Conservation (phyloP, 2,797 vertebrate species). For the Lepilemur septentrionalis region DNA sequence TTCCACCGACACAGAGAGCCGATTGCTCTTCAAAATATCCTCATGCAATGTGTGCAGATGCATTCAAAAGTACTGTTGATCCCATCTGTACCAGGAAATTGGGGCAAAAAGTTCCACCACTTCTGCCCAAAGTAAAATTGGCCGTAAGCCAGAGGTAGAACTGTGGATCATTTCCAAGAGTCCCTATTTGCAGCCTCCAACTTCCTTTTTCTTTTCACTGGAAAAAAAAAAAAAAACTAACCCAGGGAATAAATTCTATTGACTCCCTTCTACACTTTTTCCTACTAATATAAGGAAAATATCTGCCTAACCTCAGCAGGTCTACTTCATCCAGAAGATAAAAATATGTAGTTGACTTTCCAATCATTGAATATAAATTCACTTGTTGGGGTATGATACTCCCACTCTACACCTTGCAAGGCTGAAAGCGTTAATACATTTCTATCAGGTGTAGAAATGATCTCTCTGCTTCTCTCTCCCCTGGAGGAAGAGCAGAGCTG, state of each 20-base stretch:
- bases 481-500: not conserved
- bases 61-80: conserved; percentile 22
- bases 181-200: conserved; percentile 16
- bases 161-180: conserved; percentile 23
- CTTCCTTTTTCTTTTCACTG: not conserved
- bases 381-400: not conserved
- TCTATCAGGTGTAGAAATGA: not conserved
- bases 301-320: not conserved
- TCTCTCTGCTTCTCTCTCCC: not conserved
- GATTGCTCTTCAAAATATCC: not conserved
- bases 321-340: not conserved
- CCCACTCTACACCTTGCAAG: not conserved
- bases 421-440: not conserved
- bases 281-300: not conserved
- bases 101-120: conserved; percentile 50
- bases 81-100: conserved; percentile 45
- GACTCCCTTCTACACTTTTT: not conserved
- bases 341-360: not conserved
- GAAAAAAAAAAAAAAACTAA: not conserved
- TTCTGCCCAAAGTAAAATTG: conserved; percentile 62
- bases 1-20: not conserved
- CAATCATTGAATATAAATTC: not conserved
- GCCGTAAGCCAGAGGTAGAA: conserved; percentile 45
- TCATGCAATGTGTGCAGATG: not conserved
- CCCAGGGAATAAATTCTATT: not conserved